These are phyloP conservation scores for Xanthorhoe spadicearia DNA, from an alignment of 2,888 invertebrate genomes.

Conservation along the genomic window DNA sequence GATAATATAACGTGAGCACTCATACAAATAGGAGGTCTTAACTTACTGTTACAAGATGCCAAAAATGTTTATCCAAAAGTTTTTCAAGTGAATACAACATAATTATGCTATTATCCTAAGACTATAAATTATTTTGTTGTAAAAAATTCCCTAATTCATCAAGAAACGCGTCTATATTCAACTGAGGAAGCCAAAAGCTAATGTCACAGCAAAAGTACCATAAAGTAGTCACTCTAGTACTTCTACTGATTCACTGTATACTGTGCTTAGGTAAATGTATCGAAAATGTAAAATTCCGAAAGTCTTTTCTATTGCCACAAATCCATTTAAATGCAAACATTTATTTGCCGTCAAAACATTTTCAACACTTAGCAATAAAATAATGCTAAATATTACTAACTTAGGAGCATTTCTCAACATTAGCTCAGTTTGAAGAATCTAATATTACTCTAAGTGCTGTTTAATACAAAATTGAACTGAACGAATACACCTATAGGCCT, in stretches of 20 bases:
- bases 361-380: conserved; percentile 33
- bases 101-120: conserved; percentile 41
- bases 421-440: conserved; percentile 44
- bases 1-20: conserved; percentile 82
- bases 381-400: conserved; percentile 27
- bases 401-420: conserved; percentile 30
- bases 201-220: conserved; percentile 21
- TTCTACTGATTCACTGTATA: conserved; percentile 17
- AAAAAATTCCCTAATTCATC: conserved; percentile 44
- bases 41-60: conserved; percentile 38
- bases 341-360: conserved; percentile 29
- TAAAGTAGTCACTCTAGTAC: conserved; percentile 17
- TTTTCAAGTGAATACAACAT: conserved; percentile 39
- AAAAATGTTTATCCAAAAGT: conserved; percentile 43
- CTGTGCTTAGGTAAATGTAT: conserved; percentile 50
- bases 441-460: conserved; percentile 31
- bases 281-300: conserved; percentile 61
- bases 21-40: conserved; percentile 72
- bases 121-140: conserved; percentile 37
- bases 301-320: conserved; percentile 67
- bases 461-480: conserved; percentile 13
- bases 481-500: conserved; percentile 33
- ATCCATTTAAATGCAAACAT: conserved; percentile 56
- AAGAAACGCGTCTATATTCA: conserved; percentile 44
- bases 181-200: conserved; percentile 39